phyloP scores from a whole-genome alignment of 1,140 invertebrate species.

The Globodera rostochiensis region DNA sequence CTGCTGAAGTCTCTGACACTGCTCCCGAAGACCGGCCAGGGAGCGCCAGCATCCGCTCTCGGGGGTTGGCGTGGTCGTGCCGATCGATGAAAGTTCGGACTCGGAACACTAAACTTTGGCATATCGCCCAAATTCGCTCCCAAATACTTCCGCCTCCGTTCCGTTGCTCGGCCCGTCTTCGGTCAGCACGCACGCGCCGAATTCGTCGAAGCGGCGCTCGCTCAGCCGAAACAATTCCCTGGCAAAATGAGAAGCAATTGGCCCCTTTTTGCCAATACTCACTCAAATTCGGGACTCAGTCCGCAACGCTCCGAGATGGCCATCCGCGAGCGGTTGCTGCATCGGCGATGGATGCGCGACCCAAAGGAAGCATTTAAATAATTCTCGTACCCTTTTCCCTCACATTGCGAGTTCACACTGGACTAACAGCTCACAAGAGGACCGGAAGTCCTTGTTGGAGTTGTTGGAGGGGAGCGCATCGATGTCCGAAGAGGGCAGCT shows the following conservation, averaged over 20 bases:
- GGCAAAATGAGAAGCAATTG: background rate
- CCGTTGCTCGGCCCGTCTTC: background rate
- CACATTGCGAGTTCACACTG: background rate
- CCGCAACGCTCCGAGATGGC: slow-evolving; percentile 6
- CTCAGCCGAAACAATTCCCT: background rate
- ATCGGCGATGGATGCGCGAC: slow-evolving; percentile 4
- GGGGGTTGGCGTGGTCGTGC: background rate
- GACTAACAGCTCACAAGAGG: background rate
- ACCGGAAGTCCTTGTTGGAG: too few species aligned
- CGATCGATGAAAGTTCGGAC: background rate
- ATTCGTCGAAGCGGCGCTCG: background rate
- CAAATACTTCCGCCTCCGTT: background rate
- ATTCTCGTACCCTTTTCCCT: background rate
- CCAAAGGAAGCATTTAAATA: background rate
- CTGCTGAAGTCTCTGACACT: slow-evolving; percentile 18
- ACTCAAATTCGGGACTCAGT: slow-evolving; percentile 3
- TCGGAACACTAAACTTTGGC: background rate
- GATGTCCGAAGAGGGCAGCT: background rate
- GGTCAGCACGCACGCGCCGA: background rate
- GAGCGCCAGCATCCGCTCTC: slow-evolving; percentile 26
- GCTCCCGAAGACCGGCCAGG: slow-evolving; percentile 10
- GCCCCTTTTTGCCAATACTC: background rate
- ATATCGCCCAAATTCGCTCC: background rate
- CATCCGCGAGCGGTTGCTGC: background rate
- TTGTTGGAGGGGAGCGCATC: too few species aligned